Evolutionary conservation across 2,888 invertebrate genomes (phyloP), one percentile per base, ranked within the genome.

Genomic region (Orchesellides sinensis): DNA sequence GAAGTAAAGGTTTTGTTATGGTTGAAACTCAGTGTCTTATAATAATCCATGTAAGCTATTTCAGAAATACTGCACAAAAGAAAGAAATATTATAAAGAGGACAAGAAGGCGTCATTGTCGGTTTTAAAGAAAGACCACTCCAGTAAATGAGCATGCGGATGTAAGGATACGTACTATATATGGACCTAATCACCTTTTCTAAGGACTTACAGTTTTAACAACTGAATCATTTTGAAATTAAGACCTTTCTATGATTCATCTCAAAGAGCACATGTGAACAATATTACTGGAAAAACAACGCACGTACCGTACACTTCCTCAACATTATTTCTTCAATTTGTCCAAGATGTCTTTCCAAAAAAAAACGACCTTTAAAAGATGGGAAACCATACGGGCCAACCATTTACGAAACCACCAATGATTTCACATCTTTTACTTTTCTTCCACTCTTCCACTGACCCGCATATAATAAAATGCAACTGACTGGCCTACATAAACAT

Each of bases 1-100:
- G 81, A 82, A 82, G 81, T 82, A 17, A 75, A 70, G 74, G 81
- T 82, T 82, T 74, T 82, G 74, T 75, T 82, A 69, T 82, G 81
- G 81, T 74, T 29, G n/a, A n/a, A n/a, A n/a, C n/a, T n/a, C n/a
- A n/a, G n/a, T n/a, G n/a, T n/a, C n/a, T n/a, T n/a, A n/a, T n/a
- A n/a, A n/a, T n/a, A n/a, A n/a, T n/a, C n/a, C n/a, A n/a, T n/a
- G n/a, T n/a, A n/a, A n/a, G n/a, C n/a, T n/a, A n/a, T n/a, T n/a
- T n/a, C n/a, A n/a, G n/a, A n/a, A n/a, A n/a, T n/a, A n/a, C n/a
- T n/a, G n/a, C n/a, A n/a, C n/a, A n/a, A n/a, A n/a, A n/a, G n/a
- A n/a, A n/a, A n/a, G n/a, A n/a, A n/a, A n/a, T n/a, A n/a, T n/a
- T n/a, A n/a, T n/a, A n/a, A n/a, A n/a, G n/a, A n/a, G n/a, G n/a